These are phyloP conservation scores for Parochlus steinenii DNA, from an alignment of 2,888 invertebrate species.

Conservation along the genomic window DNA sequence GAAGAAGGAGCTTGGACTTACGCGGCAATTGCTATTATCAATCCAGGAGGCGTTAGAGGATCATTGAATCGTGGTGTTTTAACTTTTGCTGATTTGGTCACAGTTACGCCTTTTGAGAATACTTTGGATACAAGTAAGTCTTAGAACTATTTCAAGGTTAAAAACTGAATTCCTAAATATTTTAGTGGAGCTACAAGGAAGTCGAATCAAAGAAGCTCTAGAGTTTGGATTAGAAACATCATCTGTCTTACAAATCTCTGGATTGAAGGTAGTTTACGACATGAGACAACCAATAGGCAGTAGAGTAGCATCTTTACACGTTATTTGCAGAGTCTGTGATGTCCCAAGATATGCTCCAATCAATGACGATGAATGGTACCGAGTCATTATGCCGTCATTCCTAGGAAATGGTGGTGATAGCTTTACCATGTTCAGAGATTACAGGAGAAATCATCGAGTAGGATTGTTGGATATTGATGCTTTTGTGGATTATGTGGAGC, in stretches of 20 bases:
- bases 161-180: too few species aligned
- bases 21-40: conserved; percentile 48
- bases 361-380: conserved; percentile 37
- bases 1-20: conserved; percentile 42
- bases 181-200: neutral
- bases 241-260: conserved; percentile 37
- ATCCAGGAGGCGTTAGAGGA: conserved; percentile 53
- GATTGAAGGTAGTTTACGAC: conserved; percentile 39
- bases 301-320: conserved; percentile 37
- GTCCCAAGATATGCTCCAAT: conserved; percentile 43
- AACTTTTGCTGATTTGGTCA: conserved; percentile 50
- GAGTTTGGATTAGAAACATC: neutral
- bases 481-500: conserved; percentile 19
- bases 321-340: conserved; percentile 45
- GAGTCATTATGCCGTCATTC: conserved; percentile 42
- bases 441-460: conserved; percentile 23
- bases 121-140: conserved; percentile 49
- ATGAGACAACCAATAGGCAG: conserved; percentile 37
- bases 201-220: conserved; percentile 2
- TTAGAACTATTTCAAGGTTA: too few species aligned
- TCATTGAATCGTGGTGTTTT: conserved; percentile 46
- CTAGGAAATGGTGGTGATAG: conserved; percentile 57
- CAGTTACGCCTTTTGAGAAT: conserved; percentile 62
- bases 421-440: conserved; percentile 32
- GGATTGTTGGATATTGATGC: conserved; percentile 22